Evolutionary conservation across 2,888 invertebrate genomes (phyloP).

Genomic region (Caenorhabditis japonica): DNA sequence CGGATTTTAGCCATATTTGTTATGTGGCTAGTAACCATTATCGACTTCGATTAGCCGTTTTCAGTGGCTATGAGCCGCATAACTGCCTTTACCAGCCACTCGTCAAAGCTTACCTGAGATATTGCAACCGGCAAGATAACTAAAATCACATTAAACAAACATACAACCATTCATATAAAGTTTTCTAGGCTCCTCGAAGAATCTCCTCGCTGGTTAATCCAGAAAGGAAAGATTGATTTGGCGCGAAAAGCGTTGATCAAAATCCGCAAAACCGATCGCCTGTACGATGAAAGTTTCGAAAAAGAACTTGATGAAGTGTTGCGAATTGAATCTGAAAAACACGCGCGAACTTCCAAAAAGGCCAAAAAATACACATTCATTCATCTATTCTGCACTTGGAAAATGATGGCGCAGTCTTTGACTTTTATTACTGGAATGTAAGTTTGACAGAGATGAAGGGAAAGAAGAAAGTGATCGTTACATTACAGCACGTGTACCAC

Average conservation of each 20-base stretch:
- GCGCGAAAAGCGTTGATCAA: constrained; percentile 28
- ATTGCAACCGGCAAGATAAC: neutral
- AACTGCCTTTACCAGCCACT: no score
- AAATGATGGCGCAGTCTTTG: constrained; percentile 51
- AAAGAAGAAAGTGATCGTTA: neutral
- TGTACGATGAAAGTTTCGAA: constrained; percentile 35
- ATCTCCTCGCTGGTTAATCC: constrained; percentile 53
- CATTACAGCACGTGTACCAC: constrained; percentile 46
- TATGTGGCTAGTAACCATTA: no score
- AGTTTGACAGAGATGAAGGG: constrained; percentile 5
- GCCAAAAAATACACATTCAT: constrained; percentile 54
- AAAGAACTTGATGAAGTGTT: constrained; percentile 36
- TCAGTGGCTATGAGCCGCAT: no score
- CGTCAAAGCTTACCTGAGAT: neutral
- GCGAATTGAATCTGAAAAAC: constrained; percentile 30
- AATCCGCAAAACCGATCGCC: constrained; percentile 43
- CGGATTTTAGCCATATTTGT: no score
- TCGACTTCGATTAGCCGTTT: no score
- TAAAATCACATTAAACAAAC: neutral
- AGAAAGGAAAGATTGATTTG: constrained; percentile 44
- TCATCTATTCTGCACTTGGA: constrained; percentile 58
- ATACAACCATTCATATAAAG: neutral
- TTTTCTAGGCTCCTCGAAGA: constrained; percentile 46
- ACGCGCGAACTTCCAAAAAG: constrained; percentile 27
- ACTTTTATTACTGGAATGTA: constrained; percentile 56